These are phyloP conservation scores for Oncopodura yosiiana DNA, from an alignment of 1,140 invertebrate genomes.

Conservation along the genomic window DNA sequence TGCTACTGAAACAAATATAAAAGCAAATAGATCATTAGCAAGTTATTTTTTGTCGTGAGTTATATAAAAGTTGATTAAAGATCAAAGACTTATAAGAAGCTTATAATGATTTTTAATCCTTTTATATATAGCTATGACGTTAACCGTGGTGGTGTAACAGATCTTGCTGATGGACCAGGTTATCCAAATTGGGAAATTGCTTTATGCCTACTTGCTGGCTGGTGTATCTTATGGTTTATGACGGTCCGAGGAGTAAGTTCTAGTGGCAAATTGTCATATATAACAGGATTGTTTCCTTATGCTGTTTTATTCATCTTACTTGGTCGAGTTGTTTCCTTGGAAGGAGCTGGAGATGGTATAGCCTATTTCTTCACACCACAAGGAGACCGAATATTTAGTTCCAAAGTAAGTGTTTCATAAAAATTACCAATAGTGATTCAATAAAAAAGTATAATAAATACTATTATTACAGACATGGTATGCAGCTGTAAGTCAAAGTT, in stretches of 20 bases:
- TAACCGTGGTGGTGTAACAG: too few species aligned
- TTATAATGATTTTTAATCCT: constrained; percentile 4
- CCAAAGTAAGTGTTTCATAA: constrained; percentile 8
- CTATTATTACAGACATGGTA: constrained; percentile 52
- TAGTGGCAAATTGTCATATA: constrained; percentile 52
- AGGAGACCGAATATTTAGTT: constrained; percentile 2
- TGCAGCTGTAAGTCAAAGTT: constrained; percentile 72
- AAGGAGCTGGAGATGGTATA: constrained; percentile 41
- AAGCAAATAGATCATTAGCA: too few species aligned
- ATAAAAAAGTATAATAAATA: not conserved
- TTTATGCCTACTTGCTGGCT: constrained; percentile 52
- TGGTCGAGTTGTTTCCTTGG: constrained; percentile 1
- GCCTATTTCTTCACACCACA: constrained; percentile 37
- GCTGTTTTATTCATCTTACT: constrained; percentile 9
- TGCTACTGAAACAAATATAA: too few species aligned
- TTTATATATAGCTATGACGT: too few species aligned
- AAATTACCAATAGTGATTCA: too few species aligned
- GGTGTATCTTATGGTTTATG: constrained; percentile 64
- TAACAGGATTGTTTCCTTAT: constrained; percentile 15
- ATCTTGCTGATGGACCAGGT: constrained; percentile 59
- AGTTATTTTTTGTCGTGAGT: too few species aligned
- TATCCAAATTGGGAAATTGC: constrained; percentile 61
- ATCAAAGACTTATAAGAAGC: not conserved
- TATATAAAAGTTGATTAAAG: not conserved
- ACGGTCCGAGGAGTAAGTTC: constrained; percentile 67